Base-by-base conservation (phyloP, 1,140 invertebrate genomes). In the Eurosta solidaginis region DNA sequence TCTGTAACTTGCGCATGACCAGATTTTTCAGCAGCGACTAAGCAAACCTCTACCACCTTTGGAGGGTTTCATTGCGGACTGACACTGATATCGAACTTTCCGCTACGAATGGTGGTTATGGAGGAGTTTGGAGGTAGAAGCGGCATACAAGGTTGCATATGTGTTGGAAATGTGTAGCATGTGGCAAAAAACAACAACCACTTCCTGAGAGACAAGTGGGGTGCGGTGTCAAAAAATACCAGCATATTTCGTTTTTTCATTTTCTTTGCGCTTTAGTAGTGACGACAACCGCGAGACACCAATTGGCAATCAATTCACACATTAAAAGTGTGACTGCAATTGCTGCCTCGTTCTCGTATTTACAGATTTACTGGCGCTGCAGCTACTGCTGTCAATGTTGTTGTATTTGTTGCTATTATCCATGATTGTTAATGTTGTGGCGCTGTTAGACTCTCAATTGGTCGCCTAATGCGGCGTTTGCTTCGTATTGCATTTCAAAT, bases 1-100 rank as follows among this genome's bases (percentile, higher is more conserved):
- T 85, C 83, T 79, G 29, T 79, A 79, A 79, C 77, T 79, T 75
- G 76, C 36, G 42, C 25, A 22, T 75, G 74, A 59, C 40, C 44
- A 59, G 44, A 52, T 74, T 29, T 1, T 22, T 52, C 49, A 25
- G 54, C 20, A 14, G 22, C 40, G 17, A 5, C 25, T 45, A 45
- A 45, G 44, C 44, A 17, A 45, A 45, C n/a, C n/a, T n/a, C n/a
- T n/a, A n/a, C n/a, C n/a, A n/a, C n/a, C n/a, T n/a, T n/a, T n/a
- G 29, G 2, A 29, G 4, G 3, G 45, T n/a, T 25, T 12, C 20
- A 59, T 12, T 25, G 50, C 6, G 6, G 50, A 49, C 45, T 29
- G 54, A 59, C 27, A 33, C 29, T 36, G 29, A 59, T 59, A 59
- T 33, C 54, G n/a, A 33, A 59, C 22, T 54, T 25, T 59, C 27